Evolutionary conservation across 2,797 vertebrate species (phyloP).

Genomic region (Coreius guichenoti): DNA sequence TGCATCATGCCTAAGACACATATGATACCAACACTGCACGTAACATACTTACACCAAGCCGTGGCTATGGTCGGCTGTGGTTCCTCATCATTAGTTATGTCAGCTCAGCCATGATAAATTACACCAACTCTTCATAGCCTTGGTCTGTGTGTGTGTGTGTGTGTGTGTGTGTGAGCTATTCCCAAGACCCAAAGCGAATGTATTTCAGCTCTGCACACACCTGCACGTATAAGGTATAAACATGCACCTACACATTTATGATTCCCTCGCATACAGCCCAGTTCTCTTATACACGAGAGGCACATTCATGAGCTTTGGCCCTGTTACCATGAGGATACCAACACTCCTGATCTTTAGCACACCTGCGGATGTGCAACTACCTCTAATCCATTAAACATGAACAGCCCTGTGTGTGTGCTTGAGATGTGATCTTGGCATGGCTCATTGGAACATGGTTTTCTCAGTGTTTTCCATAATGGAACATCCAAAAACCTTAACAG

Average conservation of each 20-base stretch:
- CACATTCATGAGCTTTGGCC: constrained; percentile 22
- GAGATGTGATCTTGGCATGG: background rate
- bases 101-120: constrained; percentile 58
- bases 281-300: background rate
- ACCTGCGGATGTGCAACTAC: constrained; percentile 1
- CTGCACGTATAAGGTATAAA: background rate
- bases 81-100: constrained; percentile 61
- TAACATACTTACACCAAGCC: constrained; percentile 7
- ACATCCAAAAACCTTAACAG: background rate
- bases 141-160: constrained; percentile 16
- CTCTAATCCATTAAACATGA: constrained; percentile 34
- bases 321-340: background rate
- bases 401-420: constrained; percentile 13
- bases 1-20: constrained; percentile 23
- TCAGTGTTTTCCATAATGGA: constrained; percentile 9
- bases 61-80: constrained; percentile 36
- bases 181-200: constrained; percentile 21
- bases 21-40: constrained; percentile 10
- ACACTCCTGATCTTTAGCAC: constrained; percentile 28
- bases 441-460: background rate
- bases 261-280: background rate
- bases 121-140: constrained; percentile 49
- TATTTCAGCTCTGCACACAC: constrained; percentile 8
- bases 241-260: constrained; percentile 18
- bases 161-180: constrained; percentile 32